Evolutionary conservation across 2,113 vertebrate species (phyloP).

Genomic region (Mixornis gularis): DNA sequence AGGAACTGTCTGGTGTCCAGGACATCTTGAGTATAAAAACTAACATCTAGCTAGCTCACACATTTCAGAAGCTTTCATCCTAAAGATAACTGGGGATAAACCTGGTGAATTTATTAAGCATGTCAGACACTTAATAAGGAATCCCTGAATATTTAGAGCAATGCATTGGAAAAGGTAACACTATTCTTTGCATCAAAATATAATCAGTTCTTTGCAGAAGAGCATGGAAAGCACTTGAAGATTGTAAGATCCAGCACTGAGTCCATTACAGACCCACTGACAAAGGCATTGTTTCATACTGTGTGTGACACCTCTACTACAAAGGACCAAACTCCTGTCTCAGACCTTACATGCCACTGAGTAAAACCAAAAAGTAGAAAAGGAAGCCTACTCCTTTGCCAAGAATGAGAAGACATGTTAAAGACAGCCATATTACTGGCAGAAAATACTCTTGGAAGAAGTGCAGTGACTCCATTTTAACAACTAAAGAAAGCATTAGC

Average conservation of each 20-base stretch:
- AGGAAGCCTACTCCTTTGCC: neutral
- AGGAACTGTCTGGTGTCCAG: neutral
- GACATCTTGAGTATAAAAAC: neutral
- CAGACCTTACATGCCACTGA: neutral
- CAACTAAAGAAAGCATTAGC: neutral
- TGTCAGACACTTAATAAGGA: neutral
- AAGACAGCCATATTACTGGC: neutral
- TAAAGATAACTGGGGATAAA: neutral
- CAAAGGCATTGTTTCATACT: neutral
- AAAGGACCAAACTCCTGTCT: neutral
- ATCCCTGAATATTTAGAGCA: neutral
- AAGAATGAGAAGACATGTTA: neutral
- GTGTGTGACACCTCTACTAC: neutral
- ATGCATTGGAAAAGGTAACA: neutral
- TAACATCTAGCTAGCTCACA: neutral
- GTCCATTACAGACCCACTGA: neutral
- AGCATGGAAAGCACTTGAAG: neutral
- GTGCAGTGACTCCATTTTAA: neutral
- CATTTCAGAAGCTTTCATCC: neutral
- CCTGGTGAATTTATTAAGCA: neutral
- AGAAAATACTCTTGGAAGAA: neutral
- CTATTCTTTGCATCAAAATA: neutral
- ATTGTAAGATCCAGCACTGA: neutral
- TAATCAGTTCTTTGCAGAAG: neutral
- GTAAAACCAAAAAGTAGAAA: neutral